These are phyloP conservation scores for Oedothorax gibbosus DNA, from an alignment of 1,140 invertebrate species.

Conservation along the genomic window DNA sequence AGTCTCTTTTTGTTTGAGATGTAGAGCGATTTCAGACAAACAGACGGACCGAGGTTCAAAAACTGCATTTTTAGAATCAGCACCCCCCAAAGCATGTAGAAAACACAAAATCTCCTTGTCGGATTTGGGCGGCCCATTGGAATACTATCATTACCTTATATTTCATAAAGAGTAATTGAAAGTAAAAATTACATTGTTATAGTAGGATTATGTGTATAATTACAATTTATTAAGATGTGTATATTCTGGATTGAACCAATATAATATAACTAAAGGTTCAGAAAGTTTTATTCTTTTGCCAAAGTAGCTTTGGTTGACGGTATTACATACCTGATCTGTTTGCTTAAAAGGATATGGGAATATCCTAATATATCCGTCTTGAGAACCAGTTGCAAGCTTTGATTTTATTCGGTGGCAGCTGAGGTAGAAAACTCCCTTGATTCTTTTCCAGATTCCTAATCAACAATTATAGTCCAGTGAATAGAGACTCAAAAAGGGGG, in stretches of 20 bases:
- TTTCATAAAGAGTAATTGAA: background rate
- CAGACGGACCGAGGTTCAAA: too few relatives aligned
- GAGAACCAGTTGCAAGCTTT: conserved; percentile 11
- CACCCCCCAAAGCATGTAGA: too few relatives aligned
- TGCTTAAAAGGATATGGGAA: conserved; percentile 35
- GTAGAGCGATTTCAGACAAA: too few relatives aligned
- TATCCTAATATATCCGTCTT: conserved; percentile 46
- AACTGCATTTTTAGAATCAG: too few relatives aligned
- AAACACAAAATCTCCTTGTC: too few relatives aligned
- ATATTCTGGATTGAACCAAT: background rate
- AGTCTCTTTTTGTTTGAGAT: too few relatives aligned
- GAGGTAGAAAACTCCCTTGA: conserved; percentile 34
- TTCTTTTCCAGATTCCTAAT: conserved; percentile 33
- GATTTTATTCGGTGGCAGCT: conserved; percentile 25
- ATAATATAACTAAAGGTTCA: too few relatives aligned
- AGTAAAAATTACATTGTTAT: background rate
- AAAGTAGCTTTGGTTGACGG: too few relatives aligned
- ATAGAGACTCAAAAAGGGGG: too few relatives aligned
- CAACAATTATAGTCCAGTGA: background rate
- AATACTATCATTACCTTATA: background rate
- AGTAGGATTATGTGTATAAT: background rate
- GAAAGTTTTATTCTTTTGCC: too few relatives aligned
- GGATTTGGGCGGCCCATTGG: too few relatives aligned
- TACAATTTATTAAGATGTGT: background rate
- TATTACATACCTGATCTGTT: conserved; percentile 13